Conservation (phyloP, 1,140 invertebrate species). For the Diachasmimorpha longicaudata region DNA sequence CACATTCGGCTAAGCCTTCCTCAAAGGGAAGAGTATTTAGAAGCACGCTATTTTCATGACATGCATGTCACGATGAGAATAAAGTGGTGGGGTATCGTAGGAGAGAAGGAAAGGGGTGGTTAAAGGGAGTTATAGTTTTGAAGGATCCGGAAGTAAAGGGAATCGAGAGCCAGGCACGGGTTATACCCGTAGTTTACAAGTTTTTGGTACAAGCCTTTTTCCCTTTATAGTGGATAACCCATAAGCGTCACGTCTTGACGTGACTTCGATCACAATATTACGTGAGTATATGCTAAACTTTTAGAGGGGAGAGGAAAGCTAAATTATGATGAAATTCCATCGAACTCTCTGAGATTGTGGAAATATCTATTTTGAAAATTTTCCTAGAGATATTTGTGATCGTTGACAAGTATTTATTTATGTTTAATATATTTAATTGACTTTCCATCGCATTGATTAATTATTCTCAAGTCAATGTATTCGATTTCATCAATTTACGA, state of each 20-base stretch:
- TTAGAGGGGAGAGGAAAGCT: background rate
- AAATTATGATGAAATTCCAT: background rate
- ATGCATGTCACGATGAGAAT: conserved; percentile 25
- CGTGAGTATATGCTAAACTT: conserved; percentile 19
- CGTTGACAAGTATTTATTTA: too few species aligned
- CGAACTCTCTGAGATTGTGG: background rate
- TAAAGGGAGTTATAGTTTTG: conserved; percentile 40
- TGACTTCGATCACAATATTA: conserved; percentile 27
- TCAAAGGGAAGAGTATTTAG: conserved; percentile 9
- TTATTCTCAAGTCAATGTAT: too few species aligned
- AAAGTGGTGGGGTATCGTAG: background rate
- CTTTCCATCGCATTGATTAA: too few species aligned
- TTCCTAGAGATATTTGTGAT: too few species aligned
- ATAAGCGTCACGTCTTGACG: conserved; percentile 34
- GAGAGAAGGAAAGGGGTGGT: background rate
- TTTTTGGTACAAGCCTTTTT: conserved; percentile 27
- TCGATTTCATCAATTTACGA: too few species aligned
- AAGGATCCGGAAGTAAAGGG: conserved; percentile 50
- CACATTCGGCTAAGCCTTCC: background rate
- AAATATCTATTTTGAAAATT: too few species aligned
- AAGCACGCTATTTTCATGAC: conserved; percentile 22
- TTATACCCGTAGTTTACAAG: conserved; percentile 33
- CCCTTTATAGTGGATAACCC: background rate
- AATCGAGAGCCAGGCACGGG: conserved; percentile 49
- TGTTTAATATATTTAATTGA: too few species aligned